Conservation (phyloP, 1,140 invertebrate genomes). For the Vanessa atalanta region DNA sequence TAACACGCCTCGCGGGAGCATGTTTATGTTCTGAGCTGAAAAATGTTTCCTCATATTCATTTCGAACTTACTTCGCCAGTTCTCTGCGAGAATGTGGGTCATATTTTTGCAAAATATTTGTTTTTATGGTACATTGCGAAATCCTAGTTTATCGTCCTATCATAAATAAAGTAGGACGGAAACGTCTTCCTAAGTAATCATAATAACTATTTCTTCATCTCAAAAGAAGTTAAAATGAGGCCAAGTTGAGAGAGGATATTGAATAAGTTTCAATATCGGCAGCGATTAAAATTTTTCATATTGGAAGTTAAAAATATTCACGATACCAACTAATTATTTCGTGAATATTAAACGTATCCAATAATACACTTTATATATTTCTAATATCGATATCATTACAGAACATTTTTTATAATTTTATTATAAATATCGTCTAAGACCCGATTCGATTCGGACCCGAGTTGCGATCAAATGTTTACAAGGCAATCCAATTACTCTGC, state of each 20-base stretch:
- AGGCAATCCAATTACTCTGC: conserved; percentile 50
- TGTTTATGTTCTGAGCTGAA: conserved; percentile 30
- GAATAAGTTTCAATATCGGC: conserved; percentile 7
- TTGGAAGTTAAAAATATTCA: background rate
- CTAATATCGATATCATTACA: no score
- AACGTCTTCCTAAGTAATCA: background rate
- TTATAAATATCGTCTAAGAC: background rate
- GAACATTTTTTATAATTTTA: background rate
- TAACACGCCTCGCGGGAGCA: conserved; percentile 29
- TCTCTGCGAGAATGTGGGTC: background rate
- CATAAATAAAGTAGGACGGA: background rate
- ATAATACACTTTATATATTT: no score
- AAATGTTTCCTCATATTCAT: conserved; percentile 17
- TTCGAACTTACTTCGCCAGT: background rate
- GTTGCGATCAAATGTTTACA: conserved; percentile 48
- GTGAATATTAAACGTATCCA: background rate
- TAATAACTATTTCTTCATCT: conserved; percentile 2
- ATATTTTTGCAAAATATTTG: conserved; percentile 9
- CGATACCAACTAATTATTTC: background rate
- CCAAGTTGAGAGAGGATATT: conserved; percentile 3
- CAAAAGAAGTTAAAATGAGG: conserved; percentile 5
- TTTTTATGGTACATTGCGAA: background rate
- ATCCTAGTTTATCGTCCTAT: background rate
- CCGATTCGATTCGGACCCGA: background rate
- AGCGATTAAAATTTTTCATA: background rate